These are phyloP conservation scores for Sanderia malayensis DNA, from an alignment of 30 jellyfish, hydroid and myxozoan genomes.

Conservation along the genomic window DNA sequence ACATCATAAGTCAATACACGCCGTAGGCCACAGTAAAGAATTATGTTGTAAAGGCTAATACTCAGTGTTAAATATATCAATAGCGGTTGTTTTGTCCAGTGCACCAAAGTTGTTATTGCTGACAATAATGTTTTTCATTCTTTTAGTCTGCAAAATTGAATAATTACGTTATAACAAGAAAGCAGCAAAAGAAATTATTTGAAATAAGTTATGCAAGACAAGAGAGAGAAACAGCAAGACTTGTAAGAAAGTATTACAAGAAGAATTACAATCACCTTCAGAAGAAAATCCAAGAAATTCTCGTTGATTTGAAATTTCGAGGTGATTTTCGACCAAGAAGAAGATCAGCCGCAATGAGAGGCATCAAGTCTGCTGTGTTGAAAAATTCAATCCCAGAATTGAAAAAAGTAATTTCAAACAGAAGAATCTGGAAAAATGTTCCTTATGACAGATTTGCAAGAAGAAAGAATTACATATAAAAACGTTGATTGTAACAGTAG, in stretches of 20 bases:
- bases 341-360: constrained; percentile 15
- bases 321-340: constrained; percentile 60
- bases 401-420: constrained; percentile 31
- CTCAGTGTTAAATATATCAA: too few species aligned
- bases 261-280: constrained; percentile 29
- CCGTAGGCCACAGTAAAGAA: too few species aligned
- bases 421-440: constrained; percentile 49
- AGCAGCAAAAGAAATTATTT: constrained; percentile 30
- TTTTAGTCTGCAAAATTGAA: constrained; percentile 15
- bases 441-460: constrained; percentile 63
- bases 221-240: constrained; percentile 42
- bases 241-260: constrained; percentile 36
- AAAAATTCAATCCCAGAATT: constrained; percentile 34
- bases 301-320: constrained; percentile 62
- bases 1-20: too few species aligned
- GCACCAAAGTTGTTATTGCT: too few species aligned
- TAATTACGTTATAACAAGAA: constrained; percentile 23
- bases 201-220: constrained; percentile 22
- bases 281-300: constrained; percentile 42
- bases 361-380: constrained; percentile 27
- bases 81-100: too few species aligned
- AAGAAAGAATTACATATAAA: constrained; percentile 31
- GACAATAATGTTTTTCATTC: constrained; percentile 24
- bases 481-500: too few species aligned
- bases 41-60: too few species aligned